phyloP scores from a whole-genome alignment of 30 jellyfish, hydroid and myxozoan genomes.

The Pelagia noctiluca region DNA sequence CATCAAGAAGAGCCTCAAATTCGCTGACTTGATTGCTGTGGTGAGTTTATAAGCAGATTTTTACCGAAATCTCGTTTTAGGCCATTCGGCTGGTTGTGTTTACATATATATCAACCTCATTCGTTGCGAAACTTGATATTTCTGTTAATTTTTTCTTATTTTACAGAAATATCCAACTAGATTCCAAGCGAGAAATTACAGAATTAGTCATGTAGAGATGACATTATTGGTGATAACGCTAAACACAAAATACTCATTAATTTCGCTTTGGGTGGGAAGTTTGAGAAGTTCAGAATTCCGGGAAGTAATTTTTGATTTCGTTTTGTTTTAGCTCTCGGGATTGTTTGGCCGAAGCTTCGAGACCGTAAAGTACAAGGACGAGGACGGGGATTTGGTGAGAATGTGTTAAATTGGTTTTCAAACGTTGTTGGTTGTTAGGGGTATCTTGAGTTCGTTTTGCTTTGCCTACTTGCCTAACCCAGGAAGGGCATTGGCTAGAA shows the following conservation, averaged over 20 bases:
- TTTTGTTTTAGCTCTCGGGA: conserved; percentile 45
- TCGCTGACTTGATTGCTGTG: conserved; percentile 33
- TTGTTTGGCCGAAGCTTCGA: conserved; percentile 61
- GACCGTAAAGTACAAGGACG: conserved; percentile 45
- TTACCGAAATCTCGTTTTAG: background rate
- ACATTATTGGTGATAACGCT: too few relatives aligned
- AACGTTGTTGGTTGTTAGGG: too few relatives aligned
- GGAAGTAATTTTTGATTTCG: background rate
- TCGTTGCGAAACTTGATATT: background rate
- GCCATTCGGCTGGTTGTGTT: background rate
- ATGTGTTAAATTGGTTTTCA: background rate
- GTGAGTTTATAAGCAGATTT: conserved; percentile 10
- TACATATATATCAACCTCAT: background rate
- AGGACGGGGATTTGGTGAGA: conserved; percentile 69
- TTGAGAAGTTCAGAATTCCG: background rate
- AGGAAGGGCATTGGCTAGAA: too few relatives aligned
- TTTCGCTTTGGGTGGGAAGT: background rate
- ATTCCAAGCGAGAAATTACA: background rate
- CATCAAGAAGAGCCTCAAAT: conserved; percentile 13
- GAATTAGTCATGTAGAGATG: background rate
- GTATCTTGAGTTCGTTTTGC: background rate
- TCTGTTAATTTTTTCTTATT: background rate
- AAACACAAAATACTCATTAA: background rate
- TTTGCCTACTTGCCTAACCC: too few relatives aligned
- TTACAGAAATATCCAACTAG: background rate